Evolutionary conservation across 1,140 invertebrate species (phyloP).

Genomic region (Calosoma granatense): DNA sequence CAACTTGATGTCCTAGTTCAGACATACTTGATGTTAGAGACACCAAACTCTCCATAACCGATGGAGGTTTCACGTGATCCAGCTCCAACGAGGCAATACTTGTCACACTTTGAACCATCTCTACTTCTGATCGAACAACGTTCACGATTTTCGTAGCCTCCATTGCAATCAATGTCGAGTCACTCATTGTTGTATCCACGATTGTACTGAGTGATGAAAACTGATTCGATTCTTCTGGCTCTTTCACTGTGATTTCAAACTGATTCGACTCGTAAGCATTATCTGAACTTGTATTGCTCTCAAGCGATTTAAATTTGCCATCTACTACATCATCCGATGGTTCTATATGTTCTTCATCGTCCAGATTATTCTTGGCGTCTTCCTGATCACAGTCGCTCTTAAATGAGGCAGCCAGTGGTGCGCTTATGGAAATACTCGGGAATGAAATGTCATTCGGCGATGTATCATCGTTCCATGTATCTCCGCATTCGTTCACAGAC

Average conservation of each 20-base stretch:
- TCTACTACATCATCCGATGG: conserved; percentile 18
- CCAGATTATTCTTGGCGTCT: conserved; percentile 37
- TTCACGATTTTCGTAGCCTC: conserved; percentile 62
- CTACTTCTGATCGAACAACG: conserved; percentile 48
- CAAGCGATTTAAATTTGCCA: too few species aligned
- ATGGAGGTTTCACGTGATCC: conserved; percentile 68
- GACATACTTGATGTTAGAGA: conserved; percentile 49
- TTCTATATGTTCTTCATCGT: conserved; percentile 9
- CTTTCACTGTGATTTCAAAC: too few species aligned
- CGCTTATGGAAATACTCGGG: conserved; percentile 64
- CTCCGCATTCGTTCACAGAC: conserved; percentile 19
- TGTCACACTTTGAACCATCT: conserved; percentile 49
- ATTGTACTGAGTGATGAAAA: conserved; percentile 23
- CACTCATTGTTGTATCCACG: conserved; percentile 40
- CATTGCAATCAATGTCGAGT: conserved; percentile 56
- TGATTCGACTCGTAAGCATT: neutral
- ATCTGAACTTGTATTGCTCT: conserved; percentile 1
- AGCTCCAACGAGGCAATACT: conserved; percentile 50
- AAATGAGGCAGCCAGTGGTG: conserved; percentile 56
- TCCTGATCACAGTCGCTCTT: too few species aligned
- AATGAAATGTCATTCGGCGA: conserved; percentile 65
- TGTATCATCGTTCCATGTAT: conserved; percentile 67
- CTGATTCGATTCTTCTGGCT: conserved; percentile 24
- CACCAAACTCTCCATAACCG: conserved; percentile 55
- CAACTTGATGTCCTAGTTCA: conserved; percentile 26